A percentile compares a stretch with the other conserved stretches of the same genome.
phyloP scores from a whole-genome alignment of 2,113 vertebrate genomes.

The Engystomops pustulosus region DNA sequence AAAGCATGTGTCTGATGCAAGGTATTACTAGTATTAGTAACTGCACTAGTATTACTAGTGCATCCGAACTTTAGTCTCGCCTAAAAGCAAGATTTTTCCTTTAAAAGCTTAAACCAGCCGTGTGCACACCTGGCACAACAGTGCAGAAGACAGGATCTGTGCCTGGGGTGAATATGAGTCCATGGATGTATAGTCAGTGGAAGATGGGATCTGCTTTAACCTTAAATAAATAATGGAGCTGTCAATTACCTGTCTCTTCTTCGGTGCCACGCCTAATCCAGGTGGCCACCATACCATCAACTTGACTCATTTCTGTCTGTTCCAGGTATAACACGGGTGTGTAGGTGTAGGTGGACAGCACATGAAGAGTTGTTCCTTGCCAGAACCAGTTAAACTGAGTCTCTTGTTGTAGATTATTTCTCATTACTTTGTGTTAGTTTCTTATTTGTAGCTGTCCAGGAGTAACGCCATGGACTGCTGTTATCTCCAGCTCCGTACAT shows the following conservation, averaged over 20 bases:
- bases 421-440: background rate
- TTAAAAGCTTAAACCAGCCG: background rate
- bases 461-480: background rate
- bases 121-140: background rate
- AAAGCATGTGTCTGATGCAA: too few relatives aligned
- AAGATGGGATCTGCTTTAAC: conserved; percentile 1
- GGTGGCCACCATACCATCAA: background rate
- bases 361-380: background rate
- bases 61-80: too few relatives aligned
- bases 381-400: conserved; percentile 1
- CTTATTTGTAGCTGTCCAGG: background rate
- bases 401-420: background rate
- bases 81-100: background rate
- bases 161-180: background rate
- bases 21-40: too few relatives aligned
- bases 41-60: too few relatives aligned
- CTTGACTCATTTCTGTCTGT: background rate
- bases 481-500: background rate
- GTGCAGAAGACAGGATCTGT: background rate
- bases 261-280: conserved; percentile 26
- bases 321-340: background rate
- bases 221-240: conserved; percentile 33
- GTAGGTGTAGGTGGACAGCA: background rate
- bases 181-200: background rate
- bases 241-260: conserved; percentile 14